These are phyloP conservation scores for Caerostris darwini DNA, from an alignment of 1,140 invertebrate genomes.

Conservation along the genomic window DNA sequence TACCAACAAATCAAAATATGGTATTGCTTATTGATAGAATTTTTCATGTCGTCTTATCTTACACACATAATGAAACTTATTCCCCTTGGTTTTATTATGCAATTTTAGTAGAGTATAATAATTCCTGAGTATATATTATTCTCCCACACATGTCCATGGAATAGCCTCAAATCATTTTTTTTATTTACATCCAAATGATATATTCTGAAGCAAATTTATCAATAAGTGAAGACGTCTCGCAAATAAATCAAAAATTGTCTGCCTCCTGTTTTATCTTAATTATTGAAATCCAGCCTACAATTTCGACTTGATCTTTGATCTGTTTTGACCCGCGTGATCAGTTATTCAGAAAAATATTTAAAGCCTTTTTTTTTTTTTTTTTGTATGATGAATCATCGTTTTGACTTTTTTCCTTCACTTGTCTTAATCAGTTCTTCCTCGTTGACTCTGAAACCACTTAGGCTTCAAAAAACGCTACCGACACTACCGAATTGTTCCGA, in stretches of 20 bases:
- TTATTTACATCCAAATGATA: too few relatives aligned
- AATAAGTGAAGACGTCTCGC: not conserved
- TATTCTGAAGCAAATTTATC: too few relatives aligned
- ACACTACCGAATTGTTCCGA: conserved; percentile 20
- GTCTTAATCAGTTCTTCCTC: conserved; percentile 60
- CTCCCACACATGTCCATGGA: too few relatives aligned
- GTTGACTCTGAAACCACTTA: conserved; percentile 63
- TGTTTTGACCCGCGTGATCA: conserved; percentile 15
- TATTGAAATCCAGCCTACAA: not conserved
- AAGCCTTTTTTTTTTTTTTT: conserved; percentile 13
- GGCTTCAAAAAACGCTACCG: conserved; percentile 56
- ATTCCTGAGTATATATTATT: too few relatives aligned
- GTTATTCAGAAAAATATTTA: conserved; percentile 39
- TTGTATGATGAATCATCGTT: conserved; percentile 45
- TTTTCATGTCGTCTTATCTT: too few relatives aligned
- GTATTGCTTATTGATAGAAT: too few relatives aligned
- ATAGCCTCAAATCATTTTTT: too few relatives aligned
- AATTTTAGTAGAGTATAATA: too few relatives aligned
- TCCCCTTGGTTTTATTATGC: too few relatives aligned
- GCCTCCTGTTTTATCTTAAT: not conserved
- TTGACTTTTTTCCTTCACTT: conserved; percentile 46
- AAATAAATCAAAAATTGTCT: not conserved
- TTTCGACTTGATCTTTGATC: conserved; percentile 22
- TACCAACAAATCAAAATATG: too few relatives aligned
- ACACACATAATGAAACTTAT: too few relatives aligned